A percentile compares a stretch with the other conserved stretches of the same genome.
phyloP scores from a whole-genome alignment of 2,888 invertebrate species.

The Druceiella hillmani region DNA sequence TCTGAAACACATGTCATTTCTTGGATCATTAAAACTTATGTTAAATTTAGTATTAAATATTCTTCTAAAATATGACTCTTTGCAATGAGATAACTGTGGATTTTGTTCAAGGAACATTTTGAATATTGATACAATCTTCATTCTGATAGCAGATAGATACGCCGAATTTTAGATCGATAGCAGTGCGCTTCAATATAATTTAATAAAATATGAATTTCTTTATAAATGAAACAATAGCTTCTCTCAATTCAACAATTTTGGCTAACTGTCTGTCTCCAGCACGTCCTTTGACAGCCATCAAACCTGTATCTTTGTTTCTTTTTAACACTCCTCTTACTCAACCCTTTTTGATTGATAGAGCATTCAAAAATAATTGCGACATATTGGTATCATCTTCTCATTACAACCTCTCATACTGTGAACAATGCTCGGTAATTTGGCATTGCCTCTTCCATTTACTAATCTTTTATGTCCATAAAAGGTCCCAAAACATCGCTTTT shows the following conservation, averaged over 20 bases:
- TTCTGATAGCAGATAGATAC: conserved; percentile 19
- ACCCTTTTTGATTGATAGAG: conserved; percentile 12
- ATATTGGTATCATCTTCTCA: conserved; percentile 7
- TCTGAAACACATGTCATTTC: too few species aligned
- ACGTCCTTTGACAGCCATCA: conserved; percentile 16
- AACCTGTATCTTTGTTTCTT: conserved; percentile 13
- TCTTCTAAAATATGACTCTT: conserved; percentile 21
- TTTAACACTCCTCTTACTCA: conserved; percentile 15
- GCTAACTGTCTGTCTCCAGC: too few species aligned
- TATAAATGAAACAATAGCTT: conserved; percentile 18
- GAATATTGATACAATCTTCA: conserved; percentile 18
- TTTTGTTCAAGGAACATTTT: conserved; percentile 19
- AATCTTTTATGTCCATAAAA: conserved; percentile 10
- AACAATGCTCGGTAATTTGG: conserved; percentile 10
- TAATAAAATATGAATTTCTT: too few species aligned
- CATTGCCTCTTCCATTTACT: conserved; percentile 9
- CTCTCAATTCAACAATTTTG: conserved; percentile 14
- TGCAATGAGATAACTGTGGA: too few species aligned
- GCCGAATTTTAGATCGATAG: conserved; percentile 17
- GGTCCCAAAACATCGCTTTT: too few species aligned
- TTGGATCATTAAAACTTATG: too few species aligned
- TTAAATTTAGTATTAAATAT: conserved; percentile 14
- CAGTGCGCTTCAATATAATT: conserved; percentile 21
- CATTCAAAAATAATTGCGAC: conserved; percentile 9
- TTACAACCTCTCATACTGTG: conserved; percentile 8